Percentiles rank a stretch among this genome's conserved stretches.
phyloP scores from a whole-genome alignment of 1,140 invertebrate species.

The Bombus affinis region DNA sequence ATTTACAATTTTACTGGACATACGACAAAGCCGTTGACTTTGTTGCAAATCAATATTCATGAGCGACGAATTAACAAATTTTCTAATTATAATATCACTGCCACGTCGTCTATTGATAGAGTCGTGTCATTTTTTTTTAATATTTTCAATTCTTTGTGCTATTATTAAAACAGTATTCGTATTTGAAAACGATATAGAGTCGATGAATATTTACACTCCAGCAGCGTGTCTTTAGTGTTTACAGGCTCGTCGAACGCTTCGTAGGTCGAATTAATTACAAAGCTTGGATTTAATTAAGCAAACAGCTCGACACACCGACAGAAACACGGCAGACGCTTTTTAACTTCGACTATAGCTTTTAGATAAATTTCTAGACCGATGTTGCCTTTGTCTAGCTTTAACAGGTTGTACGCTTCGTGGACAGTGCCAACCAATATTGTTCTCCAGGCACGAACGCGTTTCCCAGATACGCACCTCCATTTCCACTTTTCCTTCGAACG shows the following conservation, averaged over 20 bases:
- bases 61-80: not conserved
- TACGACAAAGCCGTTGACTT: not conserved
- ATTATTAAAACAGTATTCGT: not conserved
- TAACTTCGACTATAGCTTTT: not conserved
- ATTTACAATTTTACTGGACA: not conserved
- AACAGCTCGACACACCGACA: not conserved
- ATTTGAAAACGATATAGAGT: not conserved
- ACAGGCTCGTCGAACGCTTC: not conserved
- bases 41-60: not conserved
- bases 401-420: not conserved
- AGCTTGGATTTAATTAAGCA: not conserved
- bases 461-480: not conserved
- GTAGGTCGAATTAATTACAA: not conserved
- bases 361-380: not conserved
- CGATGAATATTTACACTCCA: no score
- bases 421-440: not conserved
- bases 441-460: not conserved
- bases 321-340: not conserved
- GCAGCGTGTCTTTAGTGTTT: not conserved
- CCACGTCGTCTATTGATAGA: not conserved
- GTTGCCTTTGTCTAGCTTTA: not conserved
- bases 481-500: conserved; percentile 10
- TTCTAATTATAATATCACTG: not conserved
- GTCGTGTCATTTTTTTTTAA: not conserved
- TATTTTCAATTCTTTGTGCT: not conserved